These are phyloP conservation scores for Malurus cyaneus DNA, from an alignment of 2,113 vertebrate genomes.

Conservation along the genomic window DNA sequence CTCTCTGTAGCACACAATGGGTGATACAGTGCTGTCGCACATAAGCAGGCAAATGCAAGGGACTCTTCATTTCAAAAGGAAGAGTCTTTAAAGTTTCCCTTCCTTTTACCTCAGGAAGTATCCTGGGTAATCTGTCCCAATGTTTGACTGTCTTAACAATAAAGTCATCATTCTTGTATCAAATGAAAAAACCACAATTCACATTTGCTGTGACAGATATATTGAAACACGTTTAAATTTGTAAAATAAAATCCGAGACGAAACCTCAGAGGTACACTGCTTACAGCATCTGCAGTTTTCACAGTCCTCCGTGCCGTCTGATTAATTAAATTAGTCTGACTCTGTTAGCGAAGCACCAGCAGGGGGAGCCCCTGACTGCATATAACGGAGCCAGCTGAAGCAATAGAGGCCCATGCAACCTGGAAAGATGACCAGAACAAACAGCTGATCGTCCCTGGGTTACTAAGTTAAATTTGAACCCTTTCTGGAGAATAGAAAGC, in stretches of 20 bases:
- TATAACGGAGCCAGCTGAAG: neutral
- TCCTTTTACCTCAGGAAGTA: neutral
- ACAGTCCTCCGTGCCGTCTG: accelerated
- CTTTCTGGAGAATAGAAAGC: neutral
- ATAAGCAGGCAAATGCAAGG: neutral
- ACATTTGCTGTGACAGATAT: neutral
- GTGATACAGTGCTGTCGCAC: neutral
- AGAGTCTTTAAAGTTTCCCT: neutral
- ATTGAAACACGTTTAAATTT: neutral
- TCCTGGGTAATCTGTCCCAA: neutral
- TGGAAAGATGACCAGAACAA: neutral
- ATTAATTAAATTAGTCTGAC: no score
- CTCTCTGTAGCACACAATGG: neutral
- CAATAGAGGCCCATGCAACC: accelerated
- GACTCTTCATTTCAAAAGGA: neutral
- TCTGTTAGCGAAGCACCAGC: neutral
- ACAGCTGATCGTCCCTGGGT: neutral
- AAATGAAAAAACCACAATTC: neutral
- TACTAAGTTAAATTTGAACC: neutral
- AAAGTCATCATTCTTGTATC: neutral
- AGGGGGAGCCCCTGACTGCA: neutral
- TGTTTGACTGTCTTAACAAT: neutral
- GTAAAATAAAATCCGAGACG: neutral
- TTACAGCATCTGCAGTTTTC: neutral
- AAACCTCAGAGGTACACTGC: neutral